These are phyloP conservation scores for Electrophaes corylata DNA, from an alignment of 2,888 invertebrate species.

Conservation along the genomic window DNA sequence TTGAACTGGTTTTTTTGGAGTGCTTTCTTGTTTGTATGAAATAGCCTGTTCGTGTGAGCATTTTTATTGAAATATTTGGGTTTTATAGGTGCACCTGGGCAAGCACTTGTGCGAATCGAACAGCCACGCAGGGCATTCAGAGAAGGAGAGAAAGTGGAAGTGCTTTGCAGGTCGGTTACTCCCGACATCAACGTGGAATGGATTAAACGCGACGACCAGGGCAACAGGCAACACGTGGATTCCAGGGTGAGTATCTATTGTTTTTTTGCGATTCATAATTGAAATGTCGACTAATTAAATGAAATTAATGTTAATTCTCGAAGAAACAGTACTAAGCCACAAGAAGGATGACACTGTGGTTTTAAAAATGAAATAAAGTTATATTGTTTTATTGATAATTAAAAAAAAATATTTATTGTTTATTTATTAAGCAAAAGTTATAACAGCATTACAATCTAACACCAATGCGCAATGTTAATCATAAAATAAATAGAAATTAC, in stretches of 20 bases:
- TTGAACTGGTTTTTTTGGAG: constrained; percentile 11
- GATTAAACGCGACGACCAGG: constrained; percentile 63
- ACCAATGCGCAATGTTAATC: too few species aligned
- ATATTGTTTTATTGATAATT: too few species aligned
- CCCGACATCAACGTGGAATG: constrained; percentile 53
- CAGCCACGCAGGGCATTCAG: constrained; percentile 61
- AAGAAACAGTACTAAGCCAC: too few species aligned
- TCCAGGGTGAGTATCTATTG: constrained; percentile 54
- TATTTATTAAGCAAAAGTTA: too few species aligned
- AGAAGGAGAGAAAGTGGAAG: constrained; percentile 67
- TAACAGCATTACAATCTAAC: too few species aligned
- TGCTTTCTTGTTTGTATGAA: not conserved
- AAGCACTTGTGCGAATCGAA: constrained; percentile 64
- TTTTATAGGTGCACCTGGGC: constrained; percentile 56
- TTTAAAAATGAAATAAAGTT: too few species aligned
- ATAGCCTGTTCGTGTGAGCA: not conserved
- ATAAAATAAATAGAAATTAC: too few species aligned
- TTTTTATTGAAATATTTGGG: not conserved
- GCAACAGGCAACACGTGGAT: constrained; percentile 66
- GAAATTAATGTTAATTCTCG: too few species aligned
- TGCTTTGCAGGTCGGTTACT: constrained; percentile 56
- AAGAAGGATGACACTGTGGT: too few species aligned
- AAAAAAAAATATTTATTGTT: too few species aligned
- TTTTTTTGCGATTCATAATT: too few species aligned
- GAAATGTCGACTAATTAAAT: too few species aligned